phyloP scores from a whole-genome alignment of 1,140 invertebrate species.

The Aculops lycopersici region DNA sequence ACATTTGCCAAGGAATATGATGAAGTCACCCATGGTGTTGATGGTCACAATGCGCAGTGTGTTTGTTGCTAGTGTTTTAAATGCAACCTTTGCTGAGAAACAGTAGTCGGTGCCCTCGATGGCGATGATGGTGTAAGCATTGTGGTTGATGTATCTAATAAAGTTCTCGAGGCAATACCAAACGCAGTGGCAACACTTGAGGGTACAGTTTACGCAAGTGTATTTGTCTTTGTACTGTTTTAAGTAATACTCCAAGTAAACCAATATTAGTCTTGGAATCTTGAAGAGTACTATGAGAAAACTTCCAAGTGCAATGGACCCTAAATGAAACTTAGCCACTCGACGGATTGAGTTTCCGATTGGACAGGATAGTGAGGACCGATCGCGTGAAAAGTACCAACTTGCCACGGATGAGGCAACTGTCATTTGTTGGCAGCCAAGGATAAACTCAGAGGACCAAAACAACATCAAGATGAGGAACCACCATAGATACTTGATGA shows the following conservation, averaged over 20 bases:
- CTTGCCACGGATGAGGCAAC: conserved; percentile 33
- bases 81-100: conserved; percentile 30
- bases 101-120: conserved; percentile 36
- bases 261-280: conserved; percentile 25
- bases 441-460: conserved; percentile 34
- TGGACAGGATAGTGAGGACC: conserved; percentile 23
- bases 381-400: conserved; percentile 46
- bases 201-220: conserved; percentile 4
- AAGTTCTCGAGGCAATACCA: conserved; percentile 35
- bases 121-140: conserved; percentile 44
- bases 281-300: conserved; percentile 35
- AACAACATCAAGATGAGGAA: conserved; percentile 17
- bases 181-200: conserved; percentile 33
- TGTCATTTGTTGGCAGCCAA: conserved; percentile 40
- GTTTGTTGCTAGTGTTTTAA: conserved; percentile 44
- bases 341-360: conserved; percentile 23
- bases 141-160: conserved; percentile 33
- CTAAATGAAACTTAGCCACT: conserved; percentile 33
- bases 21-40: conserved; percentile 73
- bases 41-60: conserved; percentile 59
- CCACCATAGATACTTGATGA: not conserved
- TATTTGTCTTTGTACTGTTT: conserved; percentile 4
- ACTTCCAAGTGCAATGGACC: conserved; percentile 38
- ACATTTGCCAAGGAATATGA: conserved; percentile 62
- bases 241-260: conserved; percentile 16